Evolutionary conservation across 2,888 invertebrate species (phyloP), one percentile per base, ranked within the genome.

Genomic region (Agonopterix heracliana): DNA sequence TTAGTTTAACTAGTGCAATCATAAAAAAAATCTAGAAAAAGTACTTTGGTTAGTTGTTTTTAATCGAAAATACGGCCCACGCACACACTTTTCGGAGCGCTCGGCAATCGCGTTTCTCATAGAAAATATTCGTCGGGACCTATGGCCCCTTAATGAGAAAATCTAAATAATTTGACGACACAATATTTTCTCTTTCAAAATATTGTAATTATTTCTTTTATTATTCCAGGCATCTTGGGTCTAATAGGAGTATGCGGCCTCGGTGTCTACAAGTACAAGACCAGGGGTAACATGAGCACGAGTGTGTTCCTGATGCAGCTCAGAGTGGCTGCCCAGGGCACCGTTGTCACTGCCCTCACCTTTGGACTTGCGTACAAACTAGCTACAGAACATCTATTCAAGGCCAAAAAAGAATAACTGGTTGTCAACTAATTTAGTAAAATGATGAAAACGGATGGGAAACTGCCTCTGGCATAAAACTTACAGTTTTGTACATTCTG

Each of bases 281-380:
- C 90, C 46, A 89, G 90, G 57, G 96, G 96, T 0, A 86, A 89
- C 54, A 94, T 95, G 93, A 94, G 94, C 62, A 91, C 95, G 1
- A 95, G 96, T 58, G 92, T 96, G 1, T 96, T 93, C 80, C 90
- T 92, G 58, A 95, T 96, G 93, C 95, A 96, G 65, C 89, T 96
- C 12, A 90, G 96, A 80, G 96, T 97, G 7, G 93, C 92, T 0
- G 96, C 96, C 0, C 97, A 97, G 74, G 94, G 95, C 17, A 92
- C 94, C 3, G 94, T 95, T 0, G 94, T 96, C 7, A 92, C 92
- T 5, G 92, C 93, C 4, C 87, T 96, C 47, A 93, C 94, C 1
- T 54, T 93, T 46, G 96, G 96, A 42, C 81, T 96, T 49, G 87
- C 88, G 0, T 94, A 93, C 64, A 89, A 90, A n/a, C 90, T 96